phyloP scores from a whole-genome alignment of 2,113 vertebrate genomes.

The Centropus unirufus region DNA sequence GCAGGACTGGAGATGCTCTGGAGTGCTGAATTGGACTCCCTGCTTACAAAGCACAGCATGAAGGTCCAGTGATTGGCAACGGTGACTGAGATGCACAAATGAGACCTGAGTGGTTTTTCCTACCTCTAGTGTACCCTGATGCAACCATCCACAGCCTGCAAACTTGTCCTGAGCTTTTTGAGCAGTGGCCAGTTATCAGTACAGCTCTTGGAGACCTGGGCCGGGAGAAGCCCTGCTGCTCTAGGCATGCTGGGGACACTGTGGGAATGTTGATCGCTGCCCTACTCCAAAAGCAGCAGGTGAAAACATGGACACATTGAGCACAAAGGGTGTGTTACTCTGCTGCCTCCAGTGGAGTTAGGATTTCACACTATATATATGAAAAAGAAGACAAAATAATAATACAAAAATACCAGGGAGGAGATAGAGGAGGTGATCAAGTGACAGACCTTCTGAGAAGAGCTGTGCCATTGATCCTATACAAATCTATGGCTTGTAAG shows the following conservation, averaged over 20 bases:
- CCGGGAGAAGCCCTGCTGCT: neutral
- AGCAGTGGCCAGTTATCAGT: neutral
- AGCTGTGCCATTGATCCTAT: neutral
- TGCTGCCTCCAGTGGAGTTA: neutral
- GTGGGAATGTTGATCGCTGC: neutral
- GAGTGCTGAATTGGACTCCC: neutral
- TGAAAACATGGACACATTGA: neutral
- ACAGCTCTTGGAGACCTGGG: neutral
- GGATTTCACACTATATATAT: neutral
- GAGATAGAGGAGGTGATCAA: neutral
- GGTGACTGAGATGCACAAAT: neutral
- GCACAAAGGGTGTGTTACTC: rapidly evolving
- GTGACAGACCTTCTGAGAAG: neutral
- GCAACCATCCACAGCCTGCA: neutral
- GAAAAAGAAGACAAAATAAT: neutral
- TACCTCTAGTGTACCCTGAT: rapidly evolving
- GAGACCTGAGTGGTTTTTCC: neutral
- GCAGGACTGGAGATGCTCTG: neutral
- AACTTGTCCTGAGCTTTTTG: neutral
- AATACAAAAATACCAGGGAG: neutral
- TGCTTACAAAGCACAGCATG: neutral
- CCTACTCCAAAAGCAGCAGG: neutral
- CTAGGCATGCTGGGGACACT: neutral
- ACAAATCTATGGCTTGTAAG: neutral
- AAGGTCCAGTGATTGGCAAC: neutral